phyloP scores from a whole-genome alignment of 2,888 invertebrate species.

The Phortica okadai region DNA sequence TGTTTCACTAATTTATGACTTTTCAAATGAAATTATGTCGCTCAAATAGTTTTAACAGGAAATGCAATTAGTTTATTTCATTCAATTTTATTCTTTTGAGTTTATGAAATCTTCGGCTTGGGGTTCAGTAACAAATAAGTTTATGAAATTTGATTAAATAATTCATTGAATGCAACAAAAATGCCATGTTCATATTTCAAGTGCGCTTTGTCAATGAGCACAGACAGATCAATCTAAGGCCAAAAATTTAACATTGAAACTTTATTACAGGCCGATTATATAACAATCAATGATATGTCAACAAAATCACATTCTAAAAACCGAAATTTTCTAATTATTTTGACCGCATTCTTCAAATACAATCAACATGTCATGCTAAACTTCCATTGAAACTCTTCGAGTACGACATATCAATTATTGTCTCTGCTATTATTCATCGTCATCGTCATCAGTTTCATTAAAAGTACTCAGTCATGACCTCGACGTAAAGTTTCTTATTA shows the following conservation, averaged over 20 bases:
- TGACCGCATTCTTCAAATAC: neutral
- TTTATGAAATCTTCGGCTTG: neutral
- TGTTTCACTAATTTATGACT: constrained; percentile 65
- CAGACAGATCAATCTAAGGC: too few relatives aligned
- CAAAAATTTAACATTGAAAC: too few relatives aligned
- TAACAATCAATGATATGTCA: neutral
- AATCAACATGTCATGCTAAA: neutral
- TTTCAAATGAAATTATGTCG: constrained; percentile 57
- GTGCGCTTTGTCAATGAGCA: too few relatives aligned
- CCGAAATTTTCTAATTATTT: neutral
- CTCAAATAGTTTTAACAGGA: constrained; percentile 53
- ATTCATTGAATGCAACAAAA: too few relatives aligned
- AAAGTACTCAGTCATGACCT: neutral
- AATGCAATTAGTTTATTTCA: constrained; percentile 64
- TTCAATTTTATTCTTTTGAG: constrained; percentile 37
- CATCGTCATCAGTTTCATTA: neutral
- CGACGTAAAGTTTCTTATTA: neutral
- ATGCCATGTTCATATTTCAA: too few relatives aligned
- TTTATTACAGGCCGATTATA: too few relatives aligned
- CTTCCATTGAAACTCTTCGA: neutral
- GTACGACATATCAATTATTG: neutral
- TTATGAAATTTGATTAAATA: too few relatives aligned
- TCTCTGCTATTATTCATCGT: neutral
- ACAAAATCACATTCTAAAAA: neutral
- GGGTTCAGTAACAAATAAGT: too few relatives aligned